Evolutionary conservation across 2,888 invertebrate species (phyloP), one percentile per base, ranked within the genome.

Genomic region (Caenorhabditis sp.): DNA sequence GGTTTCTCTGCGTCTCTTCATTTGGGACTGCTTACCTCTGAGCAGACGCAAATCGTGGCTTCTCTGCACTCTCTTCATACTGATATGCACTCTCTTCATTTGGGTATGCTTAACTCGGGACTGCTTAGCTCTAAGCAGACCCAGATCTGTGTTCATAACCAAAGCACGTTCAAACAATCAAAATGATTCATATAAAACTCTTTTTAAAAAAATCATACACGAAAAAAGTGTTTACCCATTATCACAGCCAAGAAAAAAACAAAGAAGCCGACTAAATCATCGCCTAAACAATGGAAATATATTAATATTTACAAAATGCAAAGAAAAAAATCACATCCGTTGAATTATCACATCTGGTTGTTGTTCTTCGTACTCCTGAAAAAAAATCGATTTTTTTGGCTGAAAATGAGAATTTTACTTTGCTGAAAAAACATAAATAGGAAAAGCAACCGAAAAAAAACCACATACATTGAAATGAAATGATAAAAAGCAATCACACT

Each of bases 321-420:
- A 14, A 31, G 4, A 31, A 31, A 31, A 31, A 31, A 31, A 43
- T 43, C 43, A 43, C 43, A 43, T 43, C 43, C 62, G 70, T 36
- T 69, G 64, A 49, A 65, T 66, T 27, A 70, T 70, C 59, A 70
- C 70, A 49, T 70, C 70, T 62, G 70, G 70, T 66, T 70, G 70
- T 59, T 70, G 63, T 61, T 36, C 65, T 65, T 70, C 61, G 60
- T 21, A 63, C 36, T 26, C 20, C 49, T 63, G 26, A 53, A 26
- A 31, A 31, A 31, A 31, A 31, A 31, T 31, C 31, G 10, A 38
- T 21, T 52, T 43, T 31, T 20, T 38, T 21, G n/a, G n/a, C n/a
- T n/a, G n/a, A n/a, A n/a, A n/a, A n/a, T n/a, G n/a, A n/a, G n/a
- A n/a, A n/a, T n/a, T n/a, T n/a, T n/a, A n/a, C n/a, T n/a, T n/a